Base-by-base conservation (phyloP, 2,888 invertebrate species). In the Drosophila incognita region DNA sequence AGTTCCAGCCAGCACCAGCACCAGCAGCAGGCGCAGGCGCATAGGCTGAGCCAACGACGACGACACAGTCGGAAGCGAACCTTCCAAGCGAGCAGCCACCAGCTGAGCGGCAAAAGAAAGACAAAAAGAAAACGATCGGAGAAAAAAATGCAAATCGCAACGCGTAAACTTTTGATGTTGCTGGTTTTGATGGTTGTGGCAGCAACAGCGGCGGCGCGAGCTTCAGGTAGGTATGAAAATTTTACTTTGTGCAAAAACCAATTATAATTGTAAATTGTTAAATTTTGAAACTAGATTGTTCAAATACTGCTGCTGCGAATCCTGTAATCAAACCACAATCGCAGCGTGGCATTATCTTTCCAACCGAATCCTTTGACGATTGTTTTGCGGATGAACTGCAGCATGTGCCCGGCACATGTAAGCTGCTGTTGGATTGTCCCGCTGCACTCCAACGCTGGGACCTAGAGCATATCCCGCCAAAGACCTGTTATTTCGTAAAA, bases 401-500 rank as follows among this genome's bases (percentile, higher is more conserved):
- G 0, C 60, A 27, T 0, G 29, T 70, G n/a, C 61, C 67, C 1
- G 91, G 91, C 18, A 71, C 31, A 4, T 91, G 91, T 24, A 89
- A 76, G 31, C 57, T 63, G 24, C 57, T 91, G 4, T 78, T 84
- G 36, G 82, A 91, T 3, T 91, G 91, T 35, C 81, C 86, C 10
- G 56, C 60, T 0, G 89, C 85, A 1, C n/a, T 91, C 1, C 51
- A 62, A 0, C 82, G 76, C 35, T 92, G 91, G 92, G 54, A 80
- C 4, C 60, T 69, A 5, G 54, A 81, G 5, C 72, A 77, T 5
- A 36, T 82, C n/a, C 58, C 71, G 2, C 91, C 92, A 33, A 84
- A 91, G 66, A 91, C 91, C 33, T 91, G 91, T 67, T 92, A 87
- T 63, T 91, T 91, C 24, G 80, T 90, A 7, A 91, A 87, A 52